phyloP scores from a whole-genome alignment of 2,797 vertebrate species.

The Limosa lapponica region DNA sequence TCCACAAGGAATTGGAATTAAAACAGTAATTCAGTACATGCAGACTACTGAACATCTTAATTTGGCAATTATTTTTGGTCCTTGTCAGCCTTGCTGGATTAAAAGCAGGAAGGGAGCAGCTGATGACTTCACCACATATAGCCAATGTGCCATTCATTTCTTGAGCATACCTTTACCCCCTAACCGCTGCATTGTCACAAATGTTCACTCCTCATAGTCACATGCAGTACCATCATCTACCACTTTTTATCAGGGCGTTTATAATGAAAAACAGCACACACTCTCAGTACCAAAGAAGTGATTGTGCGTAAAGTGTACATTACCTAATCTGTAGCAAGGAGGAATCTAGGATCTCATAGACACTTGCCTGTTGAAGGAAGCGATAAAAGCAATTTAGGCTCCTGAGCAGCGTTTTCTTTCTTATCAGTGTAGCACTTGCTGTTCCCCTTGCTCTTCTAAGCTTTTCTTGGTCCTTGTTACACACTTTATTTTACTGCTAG shows the following conservation, averaged over 20 bases:
- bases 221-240: neutral
- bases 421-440: conserved; percentile 5
- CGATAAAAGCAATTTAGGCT: conserved; percentile 55
- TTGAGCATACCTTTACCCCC: neutral
- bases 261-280: conserved; percentile 56
- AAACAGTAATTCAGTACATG: neutral
- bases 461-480: neutral
- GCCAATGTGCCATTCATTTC: neutral
- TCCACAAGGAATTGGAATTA: neutral
- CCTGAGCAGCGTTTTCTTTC: conserved; percentile 7
- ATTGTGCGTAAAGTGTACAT: conserved; percentile 60
- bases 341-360: conserved; percentile 53
- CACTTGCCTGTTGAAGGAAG: conserved; percentile 43
- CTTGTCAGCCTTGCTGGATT: neutral
- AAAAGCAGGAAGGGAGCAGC: neutral
- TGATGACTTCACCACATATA: neutral
- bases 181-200: conserved; percentile 30
- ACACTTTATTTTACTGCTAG: neutral
- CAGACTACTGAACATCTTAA: neutral
- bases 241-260: conserved; percentile 34
- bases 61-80: neutral
- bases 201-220: conserved; percentile 35
- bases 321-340: conserved; percentile 57
- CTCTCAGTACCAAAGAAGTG: conserved; percentile 52
- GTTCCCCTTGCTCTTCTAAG: neutral